Evolutionary conservation across 2,888 invertebrate species (phyloP), one percentile per base, ranked within the genome.

Genomic region (Sepioteuthis lessoniana): DNA sequence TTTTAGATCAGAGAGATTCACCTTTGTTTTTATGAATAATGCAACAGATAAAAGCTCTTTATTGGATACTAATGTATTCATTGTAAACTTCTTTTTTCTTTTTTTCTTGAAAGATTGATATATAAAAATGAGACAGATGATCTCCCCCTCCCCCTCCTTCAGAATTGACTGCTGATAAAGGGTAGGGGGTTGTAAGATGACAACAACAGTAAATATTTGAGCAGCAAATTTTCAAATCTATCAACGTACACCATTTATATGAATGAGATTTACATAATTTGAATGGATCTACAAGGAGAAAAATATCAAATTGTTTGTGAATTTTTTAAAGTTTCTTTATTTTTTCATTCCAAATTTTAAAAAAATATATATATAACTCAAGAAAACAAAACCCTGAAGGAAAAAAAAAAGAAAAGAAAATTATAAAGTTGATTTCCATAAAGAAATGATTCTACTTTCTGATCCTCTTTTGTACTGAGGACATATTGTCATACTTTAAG

Each of bases 151-250:
- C 42, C 42, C 42, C n/a, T n/a, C n/a, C n/a, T 8, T 8, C 76
- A n/a, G n/a, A 35, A n/a, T 76, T 35, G n/a, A n/a, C n/a, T 35
- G 76, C n/a, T 76, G n/a, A 76, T 76, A n/a, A 16, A n/a, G 21
- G 31, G 60, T 1, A 31, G 21, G 60, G 76, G 76, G 1, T 13
- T 8, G n/a, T 10, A 25, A 76, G n/a, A n/a, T n/a, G n/a, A n/a
- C 16, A 76, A 13, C 76, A 35, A 35, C n/a, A n/a, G 76, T 76
- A 76, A 76, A 76, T 35, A 76, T 35, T 76, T 76, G 35, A 35
- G 76, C 76, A 76, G n/a, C 76, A 76, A 76, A 76, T 76, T 76
- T 76, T 76, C 76, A 76, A 76, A 76, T 76, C 76, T 76, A 76
- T 76, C 76, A 76, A 76, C 76, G 76, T 76, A 76, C 76, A 76